A percentile compares a stretch with the other conserved stretches of the same genome.
Evolutionary conservation across 64 coral and sea anemone species (phyloP).

Genomic region (Astreopora myriophthalma): DNA sequence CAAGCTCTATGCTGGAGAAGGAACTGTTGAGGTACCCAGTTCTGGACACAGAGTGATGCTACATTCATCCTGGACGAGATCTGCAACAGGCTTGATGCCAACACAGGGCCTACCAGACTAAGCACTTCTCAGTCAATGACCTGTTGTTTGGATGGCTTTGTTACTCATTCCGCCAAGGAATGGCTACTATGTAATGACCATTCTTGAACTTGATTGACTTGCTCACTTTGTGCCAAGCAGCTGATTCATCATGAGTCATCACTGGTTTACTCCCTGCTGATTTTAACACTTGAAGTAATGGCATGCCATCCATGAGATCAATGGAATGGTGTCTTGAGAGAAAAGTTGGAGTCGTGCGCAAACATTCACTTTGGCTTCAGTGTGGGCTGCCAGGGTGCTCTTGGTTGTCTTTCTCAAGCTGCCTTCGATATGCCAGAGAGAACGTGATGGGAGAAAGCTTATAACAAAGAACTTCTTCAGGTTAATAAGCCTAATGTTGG

Average conservation of each 20-base stretch:
- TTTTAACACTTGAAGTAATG: slow-evolving; percentile 26
- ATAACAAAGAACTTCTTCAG: not conserved
- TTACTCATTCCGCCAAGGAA: slow-evolving; percentile 47
- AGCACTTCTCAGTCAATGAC: slow-evolving; percentile 31
- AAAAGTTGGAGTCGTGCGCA: not conserved
- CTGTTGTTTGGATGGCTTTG: slow-evolving; percentile 59
- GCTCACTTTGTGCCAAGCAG: not conserved
- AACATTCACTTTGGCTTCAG: not conserved
- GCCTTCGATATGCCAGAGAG: slow-evolving; percentile 5
- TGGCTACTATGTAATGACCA: slow-evolving; percentile 42
- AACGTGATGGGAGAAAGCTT: not conserved
- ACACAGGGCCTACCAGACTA: not conserved
- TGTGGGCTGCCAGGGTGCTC: too few relatives aligned
- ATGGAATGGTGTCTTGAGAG: not conserved
- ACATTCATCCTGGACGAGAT: not conserved
- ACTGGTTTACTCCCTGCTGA: slow-evolving; percentile 1
- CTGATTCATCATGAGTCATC: too few relatives aligned
- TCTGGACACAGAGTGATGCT: not conserved
- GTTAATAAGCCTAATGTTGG: slow-evolving; percentile 5
- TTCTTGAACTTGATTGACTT: slow-evolving; percentile 3
- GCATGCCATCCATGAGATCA: slow-evolving; percentile 29
- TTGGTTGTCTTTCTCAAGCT: too few relatives aligned
- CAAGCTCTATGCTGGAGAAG: not conserved
- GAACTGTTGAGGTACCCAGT: not conserved
- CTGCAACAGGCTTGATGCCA: not conserved